A percentile compares a stretch with the other conserved stretches of the same genome.
Conservation (phyloP, 2,888 invertebrate genomes). For the Artemia sinica region DNA sequence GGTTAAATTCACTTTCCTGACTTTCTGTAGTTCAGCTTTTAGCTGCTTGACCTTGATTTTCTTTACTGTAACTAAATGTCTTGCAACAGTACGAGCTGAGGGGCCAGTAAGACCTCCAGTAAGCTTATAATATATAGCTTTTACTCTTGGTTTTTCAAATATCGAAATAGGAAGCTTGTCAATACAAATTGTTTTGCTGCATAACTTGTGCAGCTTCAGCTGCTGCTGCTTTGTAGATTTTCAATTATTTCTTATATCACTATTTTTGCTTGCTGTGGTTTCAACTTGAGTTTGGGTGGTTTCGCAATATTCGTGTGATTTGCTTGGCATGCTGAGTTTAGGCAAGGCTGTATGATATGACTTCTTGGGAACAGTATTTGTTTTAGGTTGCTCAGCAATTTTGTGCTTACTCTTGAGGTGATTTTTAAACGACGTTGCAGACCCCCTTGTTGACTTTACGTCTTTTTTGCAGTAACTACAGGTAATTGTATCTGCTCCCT, state of each 20-base stretch:
- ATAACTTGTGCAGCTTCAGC: background rate
- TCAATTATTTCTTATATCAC: background rate
- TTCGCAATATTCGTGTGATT: background rate
- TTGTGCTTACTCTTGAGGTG: background rate
- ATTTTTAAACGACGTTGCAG: background rate
- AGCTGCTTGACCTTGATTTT: background rate
- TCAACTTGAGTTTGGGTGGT: background rate
- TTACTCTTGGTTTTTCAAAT: background rate
- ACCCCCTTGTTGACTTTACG: background rate
- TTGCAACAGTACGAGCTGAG: background rate
- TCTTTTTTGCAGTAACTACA: background rate
- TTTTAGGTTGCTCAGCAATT: background rate
- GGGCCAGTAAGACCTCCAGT: slow-evolving; percentile 3
- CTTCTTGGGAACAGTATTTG: background rate
- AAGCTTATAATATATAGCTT: background rate
- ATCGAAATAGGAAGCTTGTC: background rate
- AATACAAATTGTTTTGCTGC: background rate
- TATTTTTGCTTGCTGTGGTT: background rate
- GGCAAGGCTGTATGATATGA: background rate
- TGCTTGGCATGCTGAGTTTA: background rate
- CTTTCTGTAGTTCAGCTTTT: slow-evolving; percentile 7
- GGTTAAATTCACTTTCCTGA: background rate
- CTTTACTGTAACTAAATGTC: background rate
- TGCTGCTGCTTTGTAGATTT: background rate
- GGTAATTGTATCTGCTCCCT: background rate